phyloP scores from a whole-genome alignment of 64 coral and sea anemone species.

The Montipora efflorescens region DNA sequence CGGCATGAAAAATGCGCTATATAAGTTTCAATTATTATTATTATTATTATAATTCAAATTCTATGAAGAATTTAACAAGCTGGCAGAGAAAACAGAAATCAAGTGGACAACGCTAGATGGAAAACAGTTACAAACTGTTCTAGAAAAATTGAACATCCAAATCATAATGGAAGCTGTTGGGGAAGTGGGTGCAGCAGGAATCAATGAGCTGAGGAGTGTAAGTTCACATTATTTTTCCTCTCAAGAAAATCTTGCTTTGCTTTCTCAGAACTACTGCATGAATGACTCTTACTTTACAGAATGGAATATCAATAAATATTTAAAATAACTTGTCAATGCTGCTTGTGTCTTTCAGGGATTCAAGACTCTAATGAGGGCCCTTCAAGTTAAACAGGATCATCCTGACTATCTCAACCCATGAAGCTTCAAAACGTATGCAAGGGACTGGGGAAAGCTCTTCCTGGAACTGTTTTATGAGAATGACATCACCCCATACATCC shows the following conservation, averaged over 20 bases:
- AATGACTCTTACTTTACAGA: too few relatives aligned
- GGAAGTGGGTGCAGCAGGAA: not conserved
- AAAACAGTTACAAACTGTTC: slow-evolving; percentile 1
- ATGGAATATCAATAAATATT: too few relatives aligned
- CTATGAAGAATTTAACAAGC: not conserved
- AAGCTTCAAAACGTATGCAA: slow-evolving; percentile 10
- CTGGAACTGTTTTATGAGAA: slow-evolving; percentile 35
- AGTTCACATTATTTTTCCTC: not conserved
- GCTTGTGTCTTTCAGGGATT: slow-evolving; percentile 26
- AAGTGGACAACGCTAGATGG: slow-evolving; percentile 4
- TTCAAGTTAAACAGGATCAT: slow-evolving; percentile 41
- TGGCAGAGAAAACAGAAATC: not conserved
- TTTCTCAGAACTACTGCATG: too few relatives aligned
- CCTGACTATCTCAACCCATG: not conserved
- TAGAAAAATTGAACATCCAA: not conserved
- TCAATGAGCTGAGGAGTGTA: slow-evolving; percentile 19
- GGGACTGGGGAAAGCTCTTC: slow-evolving; percentile 32
- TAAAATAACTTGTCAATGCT: too few relatives aligned
- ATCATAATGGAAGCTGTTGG: not conserved
- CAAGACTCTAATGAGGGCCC: slow-evolving; percentile 53
- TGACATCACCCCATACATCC: slow-evolving; percentile 59
- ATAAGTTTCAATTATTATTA: too few relatives aligned
- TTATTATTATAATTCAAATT: not conserved
- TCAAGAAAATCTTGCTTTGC: too few relatives aligned
- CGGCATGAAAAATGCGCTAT: too few relatives aligned